A percentile compares a stretch with the other conserved stretches of the same genome.
phyloP scores from a whole-genome alignment of 2,888 invertebrate genomes.

The Caenorhabditis becei region DNA sequence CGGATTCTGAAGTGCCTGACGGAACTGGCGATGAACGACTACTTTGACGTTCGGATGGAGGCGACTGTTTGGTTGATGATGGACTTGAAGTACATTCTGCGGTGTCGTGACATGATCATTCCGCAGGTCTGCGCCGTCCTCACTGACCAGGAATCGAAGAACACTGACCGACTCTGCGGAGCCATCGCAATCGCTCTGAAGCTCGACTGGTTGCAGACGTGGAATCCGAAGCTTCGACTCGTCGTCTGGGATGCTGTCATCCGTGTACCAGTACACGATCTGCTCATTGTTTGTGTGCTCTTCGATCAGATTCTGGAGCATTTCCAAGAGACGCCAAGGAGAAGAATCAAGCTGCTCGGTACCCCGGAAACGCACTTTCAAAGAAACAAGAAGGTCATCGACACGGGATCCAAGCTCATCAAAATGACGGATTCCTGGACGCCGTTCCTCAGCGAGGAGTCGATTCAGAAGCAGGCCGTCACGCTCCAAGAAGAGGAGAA shows the following conservation, averaged over 20 bases:
- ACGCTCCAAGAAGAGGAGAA: too few relatives aligned
- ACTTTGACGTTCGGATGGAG: constrained; percentile 17
- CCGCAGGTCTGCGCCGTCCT: constrained; percentile 30
- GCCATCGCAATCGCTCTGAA: constrained; percentile 20
- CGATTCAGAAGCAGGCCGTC: constrained; percentile 22
- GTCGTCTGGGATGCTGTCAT: constrained; percentile 35
- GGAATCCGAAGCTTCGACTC: constrained; percentile 18
- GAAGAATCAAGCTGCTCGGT: neutral
- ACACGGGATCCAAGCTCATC: neutral
- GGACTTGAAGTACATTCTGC: constrained; percentile 8
- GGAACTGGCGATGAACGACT: constrained; percentile 44
- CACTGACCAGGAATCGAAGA: neutral
- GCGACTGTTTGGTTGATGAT: neutral
- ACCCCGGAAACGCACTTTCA: neutral
- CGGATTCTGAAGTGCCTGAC: constrained; percentile 22
- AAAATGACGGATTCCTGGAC: neutral
- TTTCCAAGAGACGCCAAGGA: neutral
- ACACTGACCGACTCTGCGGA: constrained; percentile 28
- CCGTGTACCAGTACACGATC: constrained; percentile 33
- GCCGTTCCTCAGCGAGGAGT: neutral
- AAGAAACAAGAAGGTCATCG: neutral
- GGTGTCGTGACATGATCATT: constrained; percentile 32
- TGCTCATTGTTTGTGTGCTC: constrained; percentile 6
- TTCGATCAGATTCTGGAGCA: constrained; percentile 10
- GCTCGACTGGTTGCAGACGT: too few relatives aligned